Evolutionary conservation across 2,113 vertebrate species (phyloP).

Genomic region (Myocastor coypus): DNA sequence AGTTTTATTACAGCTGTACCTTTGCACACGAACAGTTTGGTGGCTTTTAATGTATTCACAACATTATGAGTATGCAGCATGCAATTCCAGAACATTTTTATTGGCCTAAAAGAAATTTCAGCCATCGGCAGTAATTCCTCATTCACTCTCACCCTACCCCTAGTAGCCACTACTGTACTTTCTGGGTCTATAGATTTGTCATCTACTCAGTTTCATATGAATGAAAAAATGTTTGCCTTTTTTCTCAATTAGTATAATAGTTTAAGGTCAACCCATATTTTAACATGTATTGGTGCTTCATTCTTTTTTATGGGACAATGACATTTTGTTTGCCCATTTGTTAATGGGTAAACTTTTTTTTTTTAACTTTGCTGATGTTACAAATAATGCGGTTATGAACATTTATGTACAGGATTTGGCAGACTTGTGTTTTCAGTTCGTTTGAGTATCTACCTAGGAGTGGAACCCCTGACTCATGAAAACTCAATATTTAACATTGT

Average conservation of each 20-base stretch:
- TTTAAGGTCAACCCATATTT: neutral
- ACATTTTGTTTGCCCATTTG: neutral
- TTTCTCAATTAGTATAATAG: neutral
- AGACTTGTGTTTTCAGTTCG: neutral
- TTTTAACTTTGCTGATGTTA: neutral
- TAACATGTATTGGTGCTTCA: neutral
- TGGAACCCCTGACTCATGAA: neutral
- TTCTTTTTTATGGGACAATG: neutral
- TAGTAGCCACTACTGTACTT: neutral
- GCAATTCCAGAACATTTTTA: neutral
- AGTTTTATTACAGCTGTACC: neutral
- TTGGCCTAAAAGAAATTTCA: neutral
- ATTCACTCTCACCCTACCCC: neutral
- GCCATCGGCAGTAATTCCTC: neutral
- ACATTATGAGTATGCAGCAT: neutral
- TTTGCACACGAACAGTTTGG: neutral
- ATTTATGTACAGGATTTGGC: neutral
- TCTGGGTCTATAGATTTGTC: neutral
- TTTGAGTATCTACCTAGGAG: neutral
- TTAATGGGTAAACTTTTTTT: neutral
- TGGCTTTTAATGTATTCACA: neutral
- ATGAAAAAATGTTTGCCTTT: neutral
- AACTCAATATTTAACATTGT: conserved; percentile 2
- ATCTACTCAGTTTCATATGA: neutral
- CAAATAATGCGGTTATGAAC: neutral